Base-by-base conservation (phyloP, 2,888 invertebrate species). In the Andrena minutula region DNA sequence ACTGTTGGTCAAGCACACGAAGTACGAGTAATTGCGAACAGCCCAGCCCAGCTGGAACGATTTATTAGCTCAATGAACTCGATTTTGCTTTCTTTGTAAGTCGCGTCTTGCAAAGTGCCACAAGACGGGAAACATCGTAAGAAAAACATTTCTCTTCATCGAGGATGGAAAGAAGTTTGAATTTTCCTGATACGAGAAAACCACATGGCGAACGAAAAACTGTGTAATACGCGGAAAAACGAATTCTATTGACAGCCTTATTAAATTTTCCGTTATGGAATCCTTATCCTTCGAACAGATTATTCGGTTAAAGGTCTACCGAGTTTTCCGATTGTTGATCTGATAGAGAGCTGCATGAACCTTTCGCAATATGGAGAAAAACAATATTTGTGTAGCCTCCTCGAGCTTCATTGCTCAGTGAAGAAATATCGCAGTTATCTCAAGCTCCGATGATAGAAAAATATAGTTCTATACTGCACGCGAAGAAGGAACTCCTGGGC, bases 221-320 rank as follows among this genome's bases (percentile, higher is more conserved):
- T 68, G 23, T 56, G 66, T 41, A 35, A 23, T 35, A 41, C 28
- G 16, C 26, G 32, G 35, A 30, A 74, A 56, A 64, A 60, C 32
- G 32, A 30, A 28, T 28, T 32, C 56, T 47, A 26, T n/a, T 72
- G 61, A 82, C 79, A 61, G 58, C 51, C 49, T 82, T 79, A 84
- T 79, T 82, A 79, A 84, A 82, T 85, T 83, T 64, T 32, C 74
- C 41, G 60, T 3, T 41, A 74, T 66, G 75, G 56, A 75, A 78
- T 74, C 35, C 41, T 32, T 60, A 47, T 30, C 61, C 41, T 61
- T 35, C 16, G 16, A n/a, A 30, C 51, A 66, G 65, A 79, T 85
- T 73, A 61, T 82, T 41, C 70, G 28, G 26, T 47, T 77, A 49
- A 61, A 53, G 64, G 30, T 61, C 26, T n/a, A 4, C 49, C 16